These are phyloP conservation scores for Xestoiulus laeticollis DNA, from an alignment of 2,888 invertebrate species.

Conservation along the genomic window DNA sequence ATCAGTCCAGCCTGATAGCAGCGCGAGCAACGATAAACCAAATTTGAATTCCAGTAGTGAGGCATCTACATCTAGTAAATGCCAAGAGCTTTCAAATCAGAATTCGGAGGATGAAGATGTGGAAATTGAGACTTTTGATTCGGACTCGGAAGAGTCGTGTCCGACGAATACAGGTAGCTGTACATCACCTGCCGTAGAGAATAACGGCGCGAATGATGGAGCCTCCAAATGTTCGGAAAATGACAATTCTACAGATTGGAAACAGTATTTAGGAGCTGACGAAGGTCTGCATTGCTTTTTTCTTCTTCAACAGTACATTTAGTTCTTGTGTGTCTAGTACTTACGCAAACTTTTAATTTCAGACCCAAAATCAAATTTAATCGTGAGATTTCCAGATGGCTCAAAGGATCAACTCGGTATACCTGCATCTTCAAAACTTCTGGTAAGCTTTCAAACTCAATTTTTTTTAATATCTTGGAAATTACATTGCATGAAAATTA, in stretches of 20 bases:
- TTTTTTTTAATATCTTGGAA: slow-evolving; percentile 49
- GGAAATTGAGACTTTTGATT: slow-evolving; percentile 55
- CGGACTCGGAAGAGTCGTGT: slow-evolving; percentile 52
- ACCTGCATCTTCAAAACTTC: slow-evolving; percentile 64
- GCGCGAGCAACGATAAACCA: not conserved
- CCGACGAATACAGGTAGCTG: not conserved
- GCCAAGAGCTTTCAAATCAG: not conserved
- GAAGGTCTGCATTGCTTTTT: slow-evolving; percentile 23
- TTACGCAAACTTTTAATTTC: too few species aligned
- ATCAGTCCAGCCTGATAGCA: not conserved
- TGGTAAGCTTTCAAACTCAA: slow-evolving; percentile 60
- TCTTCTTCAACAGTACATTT: not conserved
- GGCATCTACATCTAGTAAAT: slow-evolving; percentile 38
- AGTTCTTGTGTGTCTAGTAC: too few species aligned
- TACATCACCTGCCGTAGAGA: not conserved
- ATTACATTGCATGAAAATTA: too few species aligned
- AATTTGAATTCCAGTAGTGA: slow-evolving; percentile 4
- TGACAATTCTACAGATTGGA: slow-evolving; percentile 12
- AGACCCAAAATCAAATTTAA: slow-evolving; percentile 64
- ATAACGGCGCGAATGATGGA: not conserved
- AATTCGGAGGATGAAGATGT: slow-evolving; percentile 50
- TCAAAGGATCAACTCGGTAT: slow-evolving; percentile 63
- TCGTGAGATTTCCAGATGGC: slow-evolving; percentile 66
- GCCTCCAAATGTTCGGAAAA: slow-evolving; percentile 1
- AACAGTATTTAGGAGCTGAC: slow-evolving; percentile 46